These are phyloP conservation scores for Arothron firmamentum DNA, from an alignment of 2,113 vertebrate genomes.

Conservation along the genomic window DNA sequence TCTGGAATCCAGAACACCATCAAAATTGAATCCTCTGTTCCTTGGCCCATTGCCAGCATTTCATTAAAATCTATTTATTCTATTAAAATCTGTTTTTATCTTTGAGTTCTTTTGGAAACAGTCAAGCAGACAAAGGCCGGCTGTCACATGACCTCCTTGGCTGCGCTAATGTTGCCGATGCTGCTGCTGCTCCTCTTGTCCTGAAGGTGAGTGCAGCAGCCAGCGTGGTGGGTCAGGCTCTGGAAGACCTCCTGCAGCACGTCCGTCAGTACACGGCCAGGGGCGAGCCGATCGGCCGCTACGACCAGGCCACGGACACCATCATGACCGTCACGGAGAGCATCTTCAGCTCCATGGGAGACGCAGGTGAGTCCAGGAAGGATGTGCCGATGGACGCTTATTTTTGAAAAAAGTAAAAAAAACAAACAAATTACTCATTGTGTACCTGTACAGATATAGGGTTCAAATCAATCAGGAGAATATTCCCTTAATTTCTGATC, in stretches of 20 bases:
- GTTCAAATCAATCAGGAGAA: too few relatives aligned
- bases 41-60: too few relatives aligned
- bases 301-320: constrained; percentile 97
- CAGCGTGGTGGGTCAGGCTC: constrained; percentile 87
- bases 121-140: too few relatives aligned
- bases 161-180: constrained; percentile 5
- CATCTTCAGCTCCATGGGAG: constrained; percentile 99
- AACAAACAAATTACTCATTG: neutral
- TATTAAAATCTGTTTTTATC: too few relatives aligned
- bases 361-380: constrained; percentile 82
- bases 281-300: constrained; percentile 95
- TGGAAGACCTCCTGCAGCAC: constrained; percentile 90
- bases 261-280: constrained; percentile 92
- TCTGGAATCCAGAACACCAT: too few relatives aligned
- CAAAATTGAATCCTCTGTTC: too few relatives aligned
- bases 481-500: too few relatives aligned
- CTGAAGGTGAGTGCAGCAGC: constrained; percentile 80
- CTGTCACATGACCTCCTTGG: too few relatives aligned
- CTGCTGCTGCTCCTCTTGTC: neutral
- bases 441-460: neutral
- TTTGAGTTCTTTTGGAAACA: too few relatives aligned
- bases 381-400: neutral
- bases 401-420: too few relatives aligned
- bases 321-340: constrained; percentile 98
- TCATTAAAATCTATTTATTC: too few relatives aligned